These are phyloP conservation scores for Vulpes ferrilata DNA, from an alignment of 2,113 vertebrate genomes.

Conservation along the genomic window DNA sequence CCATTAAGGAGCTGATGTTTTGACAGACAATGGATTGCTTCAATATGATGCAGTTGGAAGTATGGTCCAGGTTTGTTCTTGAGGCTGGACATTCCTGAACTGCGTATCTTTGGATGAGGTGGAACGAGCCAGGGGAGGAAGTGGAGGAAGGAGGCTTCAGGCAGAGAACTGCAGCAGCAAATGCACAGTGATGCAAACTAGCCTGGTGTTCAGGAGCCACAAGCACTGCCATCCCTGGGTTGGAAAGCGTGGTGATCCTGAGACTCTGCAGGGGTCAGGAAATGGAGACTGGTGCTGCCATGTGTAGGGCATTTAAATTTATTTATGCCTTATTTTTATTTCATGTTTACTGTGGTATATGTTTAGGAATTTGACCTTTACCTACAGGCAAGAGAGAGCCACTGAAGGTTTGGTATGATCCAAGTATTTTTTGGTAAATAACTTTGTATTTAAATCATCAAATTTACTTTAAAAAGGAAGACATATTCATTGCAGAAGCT, in stretches of 20 bases:
- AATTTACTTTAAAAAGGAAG: neutral
- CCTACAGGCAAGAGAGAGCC: neutral
- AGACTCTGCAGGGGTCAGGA: neutral
- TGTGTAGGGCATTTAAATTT: neutral
- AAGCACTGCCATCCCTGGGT: neutral
- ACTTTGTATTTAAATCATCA: neutral
- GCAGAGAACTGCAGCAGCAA: neutral
- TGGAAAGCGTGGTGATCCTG: neutral
- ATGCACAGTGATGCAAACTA: neutral
- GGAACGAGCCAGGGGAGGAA: neutral
- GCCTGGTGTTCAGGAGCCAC: neutral
- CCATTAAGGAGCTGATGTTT: neutral
- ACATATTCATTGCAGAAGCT: neutral
- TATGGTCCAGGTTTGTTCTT: neutral
- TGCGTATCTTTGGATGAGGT: neutral
- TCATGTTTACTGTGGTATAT: neutral
- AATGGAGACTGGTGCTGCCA: neutral
- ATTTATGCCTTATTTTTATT: neutral
- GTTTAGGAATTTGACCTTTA: conserved; percentile 7
- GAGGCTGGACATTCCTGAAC: neutral
- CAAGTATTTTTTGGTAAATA: neutral
- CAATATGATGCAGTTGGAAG: neutral
- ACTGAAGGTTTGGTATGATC: neutral
- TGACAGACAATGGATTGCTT: neutral
- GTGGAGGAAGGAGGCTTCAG: neutral